Evolutionary conservation across 2,113 vertebrate species (phyloP), one percentile per base, ranked within the genome.

Genomic region (Rynchops niger): DNA sequence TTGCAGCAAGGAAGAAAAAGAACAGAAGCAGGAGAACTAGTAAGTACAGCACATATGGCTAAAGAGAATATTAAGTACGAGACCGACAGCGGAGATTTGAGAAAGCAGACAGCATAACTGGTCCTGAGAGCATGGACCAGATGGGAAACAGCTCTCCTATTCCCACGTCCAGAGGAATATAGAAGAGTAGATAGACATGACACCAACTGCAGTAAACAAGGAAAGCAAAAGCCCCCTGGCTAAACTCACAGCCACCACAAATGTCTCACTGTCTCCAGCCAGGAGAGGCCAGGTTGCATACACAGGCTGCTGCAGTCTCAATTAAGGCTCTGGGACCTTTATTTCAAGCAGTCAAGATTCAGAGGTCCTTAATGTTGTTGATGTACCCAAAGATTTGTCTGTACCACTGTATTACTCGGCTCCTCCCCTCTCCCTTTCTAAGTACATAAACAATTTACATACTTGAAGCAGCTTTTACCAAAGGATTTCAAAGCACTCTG

Each of bases 91-190:
- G 26, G n/a, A 86, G 38, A 93, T 73, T 58, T 88, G 67, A 78
- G 76, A 80, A 92, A 81, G 63, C 45, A 92, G 90, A 84, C 69
- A 93, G 82, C 40, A 5, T 32, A 93, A 86, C 71, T 21, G 56
- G 71, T 70, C 32, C 52, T 84, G 32, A 59, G 73, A 80, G 25
- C 32, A 62, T 2, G 15, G 43, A 84, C 52, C 93, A 95, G 92
- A 96, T 86, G 86, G 80, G 72, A 91, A 92, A 95, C 30, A 83
- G 65, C 52, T 88, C 69, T 91, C 56, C 61, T 95, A 23, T 82
- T 95, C 77, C 83, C 80, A 95, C 69, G 47, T 74, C 50, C 63
- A 83, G 82, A 91, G 59, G 27, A 92, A 66, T 27, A 53, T 3
- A 53, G 82, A 72, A 69, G 63, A 88, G 71, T 65, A 78, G 77